These are phyloP conservation scores for Rhinella marina DNA, from an alignment of 2,797 vertebrate species.

Conservation along the genomic window DNA sequence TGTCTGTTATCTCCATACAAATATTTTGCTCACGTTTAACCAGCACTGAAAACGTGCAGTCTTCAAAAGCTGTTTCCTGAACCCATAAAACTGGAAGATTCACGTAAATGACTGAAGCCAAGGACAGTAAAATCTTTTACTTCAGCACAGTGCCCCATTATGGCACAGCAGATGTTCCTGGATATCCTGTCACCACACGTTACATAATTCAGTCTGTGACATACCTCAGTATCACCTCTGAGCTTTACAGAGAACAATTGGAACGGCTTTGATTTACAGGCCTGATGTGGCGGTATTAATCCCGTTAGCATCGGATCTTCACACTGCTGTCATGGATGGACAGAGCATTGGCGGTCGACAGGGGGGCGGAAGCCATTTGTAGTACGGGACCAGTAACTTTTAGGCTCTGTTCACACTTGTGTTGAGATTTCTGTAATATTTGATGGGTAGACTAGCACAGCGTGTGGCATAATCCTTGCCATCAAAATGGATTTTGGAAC, in stretches of 20 bases:
- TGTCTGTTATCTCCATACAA: conserved; percentile 43
- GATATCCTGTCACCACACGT: conserved; percentile 54
- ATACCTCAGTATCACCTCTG: conserved; percentile 15
- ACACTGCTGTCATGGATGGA: background rate
- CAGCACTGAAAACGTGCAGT: conserved; percentile 23
- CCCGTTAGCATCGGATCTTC: background rate
- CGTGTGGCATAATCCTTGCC: too few relatives aligned
- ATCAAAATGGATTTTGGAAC: too few relatives aligned
- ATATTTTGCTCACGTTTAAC: conserved; percentile 34
- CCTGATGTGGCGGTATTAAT: background rate
- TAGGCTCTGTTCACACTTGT: too few relatives aligned
- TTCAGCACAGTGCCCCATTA: conserved; percentile 58
- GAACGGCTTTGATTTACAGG: background rate
- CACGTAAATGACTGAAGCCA: conserved; percentile 52
- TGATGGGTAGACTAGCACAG: too few relatives aligned
- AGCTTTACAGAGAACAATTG: conserved; percentile 1
- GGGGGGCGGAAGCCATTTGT: background rate
- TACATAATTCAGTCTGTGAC: conserved; percentile 38
- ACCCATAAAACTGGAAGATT: conserved; percentile 51
- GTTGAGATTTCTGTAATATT: too few relatives aligned
- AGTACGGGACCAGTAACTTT: too few relatives aligned
- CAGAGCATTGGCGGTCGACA: background rate
- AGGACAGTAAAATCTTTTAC: conserved; percentile 59
- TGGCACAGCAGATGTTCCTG: conserved; percentile 56
- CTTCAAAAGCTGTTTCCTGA: conserved; percentile 58